A percentile compares a stretch with the other conserved stretches of the same genome.
phyloP scores from a whole-genome alignment of 2,113 vertebrate genomes.

The Jacana jacana region DNA sequence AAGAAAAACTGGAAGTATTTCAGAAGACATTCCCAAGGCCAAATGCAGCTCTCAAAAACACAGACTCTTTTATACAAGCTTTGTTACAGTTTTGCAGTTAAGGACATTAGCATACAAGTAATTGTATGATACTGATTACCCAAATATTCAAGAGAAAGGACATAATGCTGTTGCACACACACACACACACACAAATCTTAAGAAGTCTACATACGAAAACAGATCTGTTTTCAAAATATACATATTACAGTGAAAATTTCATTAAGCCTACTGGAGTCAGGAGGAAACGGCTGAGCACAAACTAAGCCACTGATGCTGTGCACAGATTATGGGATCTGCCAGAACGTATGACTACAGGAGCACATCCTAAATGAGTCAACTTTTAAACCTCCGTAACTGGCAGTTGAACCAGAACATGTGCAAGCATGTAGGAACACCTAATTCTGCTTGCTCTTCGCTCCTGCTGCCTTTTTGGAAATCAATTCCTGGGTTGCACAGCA shows the following conservation, averaged over 20 bases:
- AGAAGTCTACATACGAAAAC: not conserved
- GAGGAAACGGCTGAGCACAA: not conserved
- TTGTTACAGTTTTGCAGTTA: not conserved
- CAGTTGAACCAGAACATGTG: not conserved
- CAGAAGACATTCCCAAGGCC: not conserved
- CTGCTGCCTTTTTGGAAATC: not conserved
- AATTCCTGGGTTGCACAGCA: not conserved
- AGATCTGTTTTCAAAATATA: not conserved
- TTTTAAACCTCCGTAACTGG: not conserved
- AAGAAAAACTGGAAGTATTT: not conserved
- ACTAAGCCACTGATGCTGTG: accelerated
- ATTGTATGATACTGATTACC: not conserved
- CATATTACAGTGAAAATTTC: not conserved
- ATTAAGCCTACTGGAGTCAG: not conserved
- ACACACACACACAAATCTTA: too few relatives aligned
- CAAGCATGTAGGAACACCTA: not conserved
- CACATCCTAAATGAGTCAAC: not conserved
- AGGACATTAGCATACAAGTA: not conserved
- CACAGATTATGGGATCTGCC: not conserved
- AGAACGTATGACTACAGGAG: not conserved
- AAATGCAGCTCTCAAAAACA: not conserved
- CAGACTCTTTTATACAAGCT: not conserved
- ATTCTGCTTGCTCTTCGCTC: not conserved
- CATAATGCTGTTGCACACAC: not conserved
- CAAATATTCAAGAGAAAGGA: not conserved